Evolutionary conservation across 2,113 vertebrate genomes (phyloP), one percentile per base, ranked within the genome.

Genomic region (Catharus bicknelli): DNA sequence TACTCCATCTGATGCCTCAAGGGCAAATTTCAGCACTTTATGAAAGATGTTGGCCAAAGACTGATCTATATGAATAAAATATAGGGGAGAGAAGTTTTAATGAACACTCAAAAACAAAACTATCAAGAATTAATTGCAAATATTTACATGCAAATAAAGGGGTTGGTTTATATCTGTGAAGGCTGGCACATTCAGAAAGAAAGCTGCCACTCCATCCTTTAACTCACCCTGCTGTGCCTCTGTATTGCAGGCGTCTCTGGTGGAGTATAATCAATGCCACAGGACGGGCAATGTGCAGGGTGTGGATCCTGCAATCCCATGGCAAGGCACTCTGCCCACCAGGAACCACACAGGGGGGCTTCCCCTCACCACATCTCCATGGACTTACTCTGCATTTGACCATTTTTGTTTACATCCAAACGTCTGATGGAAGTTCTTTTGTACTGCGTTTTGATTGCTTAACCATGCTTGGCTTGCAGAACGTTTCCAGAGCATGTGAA

Each of bases 1-100:
- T 97, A 95, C 97, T 97, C 97, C 97, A 98, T 98, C 98, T 98
- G 97, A 98, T 97, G 97, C 97, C 98, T 98, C 97, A 97, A 97
- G 96, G 97, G 97, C 98, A 98, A 97, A 97, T 98, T 98, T 97
- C 95, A 97, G 90, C 96, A 96, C 96, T 97, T 97, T 94, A 96
- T 97, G 94, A 96, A 93, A 96, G 95, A 94, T 87, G 81, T 53
- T 85, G 94, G 84, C 97, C 93, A 91, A 94, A 93, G 94, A 88
- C 59, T 21, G 84, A 93, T 96, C 89, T 86, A 74, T 94, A 97
- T 96, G 96, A 97, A 97, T 97, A 97, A 98, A 98, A 97, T 97
- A 97, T 94, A 95, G 94, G 57, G 57, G 77, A 68, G 88, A 92
- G 87, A 95, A 94, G 92, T 95, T 94, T 92, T 95, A 69, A 94